Base-by-base conservation (phyloP, 1,140 invertebrate species). In the Drosophila lacertosa region DNA sequence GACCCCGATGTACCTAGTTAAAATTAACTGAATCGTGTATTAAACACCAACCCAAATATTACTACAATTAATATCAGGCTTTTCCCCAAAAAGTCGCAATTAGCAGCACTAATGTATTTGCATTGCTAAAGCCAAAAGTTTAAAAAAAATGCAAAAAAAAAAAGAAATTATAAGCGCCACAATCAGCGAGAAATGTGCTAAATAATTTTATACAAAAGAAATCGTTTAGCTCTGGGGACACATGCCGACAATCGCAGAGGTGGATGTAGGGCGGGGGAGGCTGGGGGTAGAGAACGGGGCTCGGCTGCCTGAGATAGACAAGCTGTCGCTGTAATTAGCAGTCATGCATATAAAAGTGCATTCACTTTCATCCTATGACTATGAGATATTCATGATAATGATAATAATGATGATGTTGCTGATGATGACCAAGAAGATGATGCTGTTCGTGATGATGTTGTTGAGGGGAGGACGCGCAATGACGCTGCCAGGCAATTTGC, bases 341-440 rank as follows among this genome's bases (percentile, higher is more conserved):
- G 57, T 66, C 77, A 84, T 84, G 80, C 77, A 84, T 86, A 84
- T 86, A 86, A 86, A 86, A 84, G 77, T 84, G 81, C 80, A 84
- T 84, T 84, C 80, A 86, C 80, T 84, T 84, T 84, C 81, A 86
- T 84, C 59, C 77, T 78, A 65, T 58, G 80, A 65, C 62, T 75
- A 67, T 71, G 80, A 63, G 59, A 37, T 69, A 48, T 39, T 47
- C 22, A 58, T 54, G 51, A 72, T 60, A 81, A 65, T 54, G 32
- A 65, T 11, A 33, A 11, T 32, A 9, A 4, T n/a, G 35, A 39
- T 11, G 51, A 18, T 22, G 11, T 11, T 6, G n/a, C 35, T 20
- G 9, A 40, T 32, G 20, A 47, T 62, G 55, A 37, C 33, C 35
- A 75, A 70, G 57, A 64, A 64, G 37, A 75, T 75, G 72, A 76